Conservation (phyloP, 2,888 invertebrate species). For the Auanema sp. region DNA sequence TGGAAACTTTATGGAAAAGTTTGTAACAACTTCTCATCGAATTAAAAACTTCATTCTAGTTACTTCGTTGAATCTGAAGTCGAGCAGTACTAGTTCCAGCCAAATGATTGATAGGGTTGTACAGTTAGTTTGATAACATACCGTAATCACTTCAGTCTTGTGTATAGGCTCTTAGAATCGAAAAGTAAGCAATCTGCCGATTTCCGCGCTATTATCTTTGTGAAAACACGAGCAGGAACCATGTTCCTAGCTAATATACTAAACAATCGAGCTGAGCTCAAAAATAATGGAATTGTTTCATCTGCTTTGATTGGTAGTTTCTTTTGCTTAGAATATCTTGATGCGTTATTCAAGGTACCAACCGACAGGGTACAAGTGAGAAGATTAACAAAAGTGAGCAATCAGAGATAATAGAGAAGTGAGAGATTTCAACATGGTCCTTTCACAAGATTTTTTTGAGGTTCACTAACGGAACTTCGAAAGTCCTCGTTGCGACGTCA, state of each 20-base stretch:
- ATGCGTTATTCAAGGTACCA: conserved; percentile 12
- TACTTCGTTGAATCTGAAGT: too few relatives aligned
- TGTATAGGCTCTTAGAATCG: background rate
- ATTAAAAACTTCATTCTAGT: too few relatives aligned
- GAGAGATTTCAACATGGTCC: conserved; percentile 4
- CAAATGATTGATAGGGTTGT: too few relatives aligned
- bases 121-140: too few relatives aligned
- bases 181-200: conserved; percentile 15
- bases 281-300: conserved; percentile 10
- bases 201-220: conserved; percentile 42
- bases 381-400: conserved; percentile 20
- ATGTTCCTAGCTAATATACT: conserved; percentile 26
- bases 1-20: too few relatives aligned
- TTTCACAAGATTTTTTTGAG: conserved; percentile 3
- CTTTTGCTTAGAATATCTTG: conserved; percentile 19
- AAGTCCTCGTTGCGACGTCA: conserved; percentile 43
- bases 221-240: conserved; percentile 34
- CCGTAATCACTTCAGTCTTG: conserved; percentile 2
- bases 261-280: conserved; percentile 15
- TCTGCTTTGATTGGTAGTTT: conserved; percentile 26
- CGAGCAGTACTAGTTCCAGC: too few relatives aligned
- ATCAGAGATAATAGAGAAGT: background rate
- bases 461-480: conserved; percentile 23
- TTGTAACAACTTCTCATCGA: too few relatives aligned
- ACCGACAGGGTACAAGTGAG: conserved; percentile 15